These are phyloP conservation scores for Nomada flava DNA, from an alignment of 2,888 invertebrate genomes.

Conservation along the genomic window DNA sequence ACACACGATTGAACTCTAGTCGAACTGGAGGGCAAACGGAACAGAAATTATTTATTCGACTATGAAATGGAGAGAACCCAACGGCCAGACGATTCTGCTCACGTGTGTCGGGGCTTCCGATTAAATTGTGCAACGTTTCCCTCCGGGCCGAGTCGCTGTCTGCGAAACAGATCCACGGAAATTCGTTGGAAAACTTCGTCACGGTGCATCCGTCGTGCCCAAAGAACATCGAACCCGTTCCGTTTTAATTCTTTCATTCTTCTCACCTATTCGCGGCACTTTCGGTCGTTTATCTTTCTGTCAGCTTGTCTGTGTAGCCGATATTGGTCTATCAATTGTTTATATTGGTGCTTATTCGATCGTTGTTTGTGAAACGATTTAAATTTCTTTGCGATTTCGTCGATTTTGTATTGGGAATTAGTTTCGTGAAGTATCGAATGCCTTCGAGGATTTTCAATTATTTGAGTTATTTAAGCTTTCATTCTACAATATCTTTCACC, in stretches of 20 bases:
- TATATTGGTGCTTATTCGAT: neutral
- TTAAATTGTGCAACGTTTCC: constrained; percentile 51
- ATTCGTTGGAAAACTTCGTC: constrained; percentile 11
- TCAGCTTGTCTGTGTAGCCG: neutral
- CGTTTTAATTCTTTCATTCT: constrained; percentile 2
- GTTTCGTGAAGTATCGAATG: too few species aligned
- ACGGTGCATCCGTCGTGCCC: neutral
- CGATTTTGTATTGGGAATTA: neutral
- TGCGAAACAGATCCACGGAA: constrained; percentile 18
- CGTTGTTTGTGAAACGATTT: neutral
- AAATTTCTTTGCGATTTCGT: neutral
- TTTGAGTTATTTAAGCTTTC: too few species aligned
- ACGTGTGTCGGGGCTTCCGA: constrained; percentile 49
- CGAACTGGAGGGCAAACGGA: constrained; percentile 6
- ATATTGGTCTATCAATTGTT: neutral
- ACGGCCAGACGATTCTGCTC: constrained; percentile 44
- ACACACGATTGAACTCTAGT: constrained; percentile 10
- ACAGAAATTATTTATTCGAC: constrained; percentile 48
- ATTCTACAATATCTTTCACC: too few species aligned
- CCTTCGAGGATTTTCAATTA: too few species aligned
- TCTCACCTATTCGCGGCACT: neutral
- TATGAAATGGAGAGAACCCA: constrained; percentile 43
- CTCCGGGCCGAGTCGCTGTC: constrained; percentile 2
- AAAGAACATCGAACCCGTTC: constrained; percentile 20
- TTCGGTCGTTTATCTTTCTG: constrained; percentile 16